A percentile compares a stretch with the other conserved stretches of the same genome.
Conservation (phyloP, 2,113 vertebrate species). For the Oceanodroma tethys region DNA sequence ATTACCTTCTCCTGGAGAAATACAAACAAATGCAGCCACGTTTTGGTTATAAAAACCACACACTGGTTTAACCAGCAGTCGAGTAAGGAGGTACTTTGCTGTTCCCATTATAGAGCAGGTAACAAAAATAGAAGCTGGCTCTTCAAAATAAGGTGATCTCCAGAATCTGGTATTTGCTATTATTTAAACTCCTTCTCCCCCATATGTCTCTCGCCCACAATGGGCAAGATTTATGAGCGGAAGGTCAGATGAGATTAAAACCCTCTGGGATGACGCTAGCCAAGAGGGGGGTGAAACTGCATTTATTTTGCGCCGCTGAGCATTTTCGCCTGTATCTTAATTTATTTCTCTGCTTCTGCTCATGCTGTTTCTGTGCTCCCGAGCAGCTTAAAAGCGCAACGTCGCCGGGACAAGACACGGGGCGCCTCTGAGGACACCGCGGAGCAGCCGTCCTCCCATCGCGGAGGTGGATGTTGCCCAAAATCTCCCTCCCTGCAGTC, state of each 20-base stretch:
- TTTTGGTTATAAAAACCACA: not conserved
- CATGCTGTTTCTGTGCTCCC: not conserved
- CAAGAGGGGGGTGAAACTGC: not conserved
- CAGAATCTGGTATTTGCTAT: not conserved
- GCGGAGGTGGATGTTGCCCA: not conserved
- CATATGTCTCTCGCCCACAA: not conserved
- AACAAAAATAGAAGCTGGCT: not conserved
- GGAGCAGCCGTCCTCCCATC: not conserved
- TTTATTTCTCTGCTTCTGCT: not conserved
- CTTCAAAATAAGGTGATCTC: not conserved
- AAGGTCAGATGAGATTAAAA: not conserved
- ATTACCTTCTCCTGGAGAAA: not conserved
- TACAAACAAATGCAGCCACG: not conserved
- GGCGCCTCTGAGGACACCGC: not conserved
- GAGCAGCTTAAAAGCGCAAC: not conserved
- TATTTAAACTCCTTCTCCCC: not conserved
- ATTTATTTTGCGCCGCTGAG: not conserved
- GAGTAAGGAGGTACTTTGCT: not conserved
- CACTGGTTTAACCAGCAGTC: accelerated
- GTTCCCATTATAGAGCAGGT: not conserved
- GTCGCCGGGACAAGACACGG: accelerated
- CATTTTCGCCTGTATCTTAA: not conserved
- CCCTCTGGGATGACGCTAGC: not conserved
- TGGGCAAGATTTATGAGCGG: not conserved
- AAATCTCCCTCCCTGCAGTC: not conserved